Evolutionary conservation across 2,888 invertebrate genomes (phyloP).

Genomic region (Ethmia dodecea): DNA sequence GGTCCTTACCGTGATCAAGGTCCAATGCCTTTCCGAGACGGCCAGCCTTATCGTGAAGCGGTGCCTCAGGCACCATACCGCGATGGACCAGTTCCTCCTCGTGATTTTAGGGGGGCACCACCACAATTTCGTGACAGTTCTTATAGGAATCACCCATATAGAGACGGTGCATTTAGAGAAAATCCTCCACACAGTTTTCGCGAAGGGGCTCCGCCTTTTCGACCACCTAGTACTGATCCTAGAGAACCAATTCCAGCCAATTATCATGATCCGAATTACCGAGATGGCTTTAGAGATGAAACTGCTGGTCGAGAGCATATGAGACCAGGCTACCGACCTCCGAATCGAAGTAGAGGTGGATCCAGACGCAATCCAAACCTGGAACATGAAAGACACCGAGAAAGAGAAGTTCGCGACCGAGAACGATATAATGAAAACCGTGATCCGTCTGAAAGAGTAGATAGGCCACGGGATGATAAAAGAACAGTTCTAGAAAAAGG

Average conservation of each 20-base stretch:
- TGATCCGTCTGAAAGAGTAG: conserved; percentile 51
- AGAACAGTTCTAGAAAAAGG: conserved; percentile 40
- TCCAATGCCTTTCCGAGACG: conserved; percentile 40
- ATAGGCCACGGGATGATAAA: conserved; percentile 64
- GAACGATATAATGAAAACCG: conserved; percentile 61
- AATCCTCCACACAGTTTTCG: conserved; percentile 53
- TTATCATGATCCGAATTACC: conserved; percentile 57
- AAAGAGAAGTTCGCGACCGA: conserved; percentile 59
- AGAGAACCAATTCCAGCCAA: conserved; percentile 46
- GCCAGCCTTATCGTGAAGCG: conserved; percentile 16
- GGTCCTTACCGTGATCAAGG: conserved; percentile 56
- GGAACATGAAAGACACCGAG: conserved; percentile 61
- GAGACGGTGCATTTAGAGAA: conserved; percentile 58
- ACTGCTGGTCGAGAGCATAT: conserved; percentile 42
- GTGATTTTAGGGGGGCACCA: conserved; percentile 53
- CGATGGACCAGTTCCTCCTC: conserved; percentile 23
- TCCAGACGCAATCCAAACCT: conserved; percentile 53
- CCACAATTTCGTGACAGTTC: conserved; percentile 52
- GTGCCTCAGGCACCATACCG: conserved; percentile 44
- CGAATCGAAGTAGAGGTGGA: conserved; percentile 43
- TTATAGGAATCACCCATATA: conserved; percentile 53
- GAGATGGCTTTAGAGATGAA: conserved; percentile 59
- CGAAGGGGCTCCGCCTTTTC: conserved; percentile 48
- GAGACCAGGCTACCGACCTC: conserved; percentile 48
- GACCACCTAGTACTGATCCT: conserved; percentile 57